Conservation (phyloP, 1,140 invertebrate genomes). For the Drosophila chauvacae region DNA sequence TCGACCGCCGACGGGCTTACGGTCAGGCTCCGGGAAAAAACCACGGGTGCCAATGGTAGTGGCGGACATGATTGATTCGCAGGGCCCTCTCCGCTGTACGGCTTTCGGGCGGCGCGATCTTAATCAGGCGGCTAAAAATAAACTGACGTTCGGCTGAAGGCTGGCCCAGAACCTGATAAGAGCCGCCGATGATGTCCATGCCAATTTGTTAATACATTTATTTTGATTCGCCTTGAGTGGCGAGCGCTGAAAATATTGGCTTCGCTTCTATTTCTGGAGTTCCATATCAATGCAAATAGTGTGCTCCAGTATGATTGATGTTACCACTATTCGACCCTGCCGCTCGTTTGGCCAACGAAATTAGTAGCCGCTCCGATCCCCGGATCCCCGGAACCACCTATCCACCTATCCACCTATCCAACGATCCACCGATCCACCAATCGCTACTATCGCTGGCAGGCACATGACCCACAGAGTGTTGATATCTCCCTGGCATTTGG, state of each 20-base stretch:
- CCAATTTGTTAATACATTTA: conserved; percentile 69
- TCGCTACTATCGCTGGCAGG: conserved; percentile 51
- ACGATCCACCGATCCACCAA: conserved; percentile 11
- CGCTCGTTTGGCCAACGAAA: conserved; percentile 41
- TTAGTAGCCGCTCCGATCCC: conserved; percentile 24
- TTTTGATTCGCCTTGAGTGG: conserved; percentile 51
- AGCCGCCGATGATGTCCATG: conserved; percentile 46
- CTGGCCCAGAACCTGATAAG: conserved; percentile 49
- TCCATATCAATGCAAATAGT: conserved; percentile 57
- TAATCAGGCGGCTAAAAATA: conserved; percentile 74
- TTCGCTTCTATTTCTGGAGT: conserved; percentile 15
- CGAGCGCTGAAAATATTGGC: conserved; percentile 15
- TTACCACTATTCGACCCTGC: conserved; percentile 20
- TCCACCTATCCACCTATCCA: conserved; percentile 11
- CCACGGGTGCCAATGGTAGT: neutral
- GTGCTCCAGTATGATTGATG: conserved; percentile 61
- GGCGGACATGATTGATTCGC: conserved; percentile 68
- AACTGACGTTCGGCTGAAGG: conserved; percentile 47
- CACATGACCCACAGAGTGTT: conserved; percentile 65
- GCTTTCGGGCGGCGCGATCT: conserved; percentile 43
- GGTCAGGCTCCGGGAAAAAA: conserved; percentile 23
- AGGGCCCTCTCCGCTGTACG: conserved; percentile 1
- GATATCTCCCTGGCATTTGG: conserved; percentile 53
- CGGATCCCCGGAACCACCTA: neutral
- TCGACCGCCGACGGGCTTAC: conserved; percentile 36